These are phyloP conservation scores for Rhineura floridana DNA, from an alignment of 2,113 vertebrate genomes.

Conservation along the genomic window DNA sequence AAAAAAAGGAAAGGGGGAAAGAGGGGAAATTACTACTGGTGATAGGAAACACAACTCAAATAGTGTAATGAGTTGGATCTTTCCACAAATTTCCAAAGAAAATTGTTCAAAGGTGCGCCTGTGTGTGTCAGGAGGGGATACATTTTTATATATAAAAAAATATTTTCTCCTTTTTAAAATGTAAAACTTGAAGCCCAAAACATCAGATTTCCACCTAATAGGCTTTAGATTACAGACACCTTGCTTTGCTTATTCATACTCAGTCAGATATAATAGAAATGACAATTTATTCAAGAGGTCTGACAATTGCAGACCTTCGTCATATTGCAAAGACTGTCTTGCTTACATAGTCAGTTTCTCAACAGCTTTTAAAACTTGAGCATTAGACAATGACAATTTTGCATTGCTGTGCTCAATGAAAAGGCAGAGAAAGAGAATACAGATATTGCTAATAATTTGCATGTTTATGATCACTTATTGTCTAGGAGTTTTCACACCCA, in stretches of 20 bases:
- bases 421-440: slow-evolving; percentile 20
- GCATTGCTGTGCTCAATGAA: slow-evolving; percentile 23
- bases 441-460: slow-evolving; percentile 28
- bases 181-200: slow-evolving; percentile 9
- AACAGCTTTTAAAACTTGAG: slow-evolving; percentile 43
- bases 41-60: neutral
- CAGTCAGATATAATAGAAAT: slow-evolving; percentile 32
- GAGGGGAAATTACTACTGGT: neutral
- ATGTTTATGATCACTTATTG: slow-evolving; percentile 34
- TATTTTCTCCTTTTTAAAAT: slow-evolving; percentile 11
- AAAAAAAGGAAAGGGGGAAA: too few species aligned
- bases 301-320: neutral
- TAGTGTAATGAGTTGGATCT: neutral
- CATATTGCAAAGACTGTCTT: neutral
- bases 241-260: slow-evolving; percentile 43
- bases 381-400: slow-evolving; percentile 36
- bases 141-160: slow-evolving; percentile 8
- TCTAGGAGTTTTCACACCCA: slow-evolving; percentile 27
- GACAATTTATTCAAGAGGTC: slow-evolving; percentile 33
- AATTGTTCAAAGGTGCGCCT: neutral
- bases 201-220: slow-evolving; percentile 30
- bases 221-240: slow-evolving; percentile 18
- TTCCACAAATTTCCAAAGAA: neutral
- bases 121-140: neutral
- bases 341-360: slow-evolving; percentile 26